phyloP scores from a whole-genome alignment of 2,888 invertebrate species.

The Aplocera efformata region DNA sequence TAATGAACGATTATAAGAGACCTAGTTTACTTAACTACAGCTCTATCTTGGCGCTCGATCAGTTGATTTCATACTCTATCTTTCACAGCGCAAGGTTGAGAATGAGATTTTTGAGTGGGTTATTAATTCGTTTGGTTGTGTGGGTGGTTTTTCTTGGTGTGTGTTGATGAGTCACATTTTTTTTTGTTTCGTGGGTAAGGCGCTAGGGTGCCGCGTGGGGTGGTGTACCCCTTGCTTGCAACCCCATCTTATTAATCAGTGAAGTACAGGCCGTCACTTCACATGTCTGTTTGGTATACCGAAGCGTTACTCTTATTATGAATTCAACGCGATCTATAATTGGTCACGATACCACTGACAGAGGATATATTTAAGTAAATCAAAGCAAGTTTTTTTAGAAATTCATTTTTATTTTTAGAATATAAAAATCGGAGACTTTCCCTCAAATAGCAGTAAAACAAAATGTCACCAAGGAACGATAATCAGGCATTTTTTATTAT shows the following conservation, averaged over 20 bases:
- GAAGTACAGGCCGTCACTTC: conserved; percentile 77
- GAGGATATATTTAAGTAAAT: background rate
- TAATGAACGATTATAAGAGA: conserved; percentile 79
- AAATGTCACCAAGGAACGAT: too few relatives aligned
- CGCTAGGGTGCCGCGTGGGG: conserved; percentile 72
- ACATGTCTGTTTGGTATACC: conserved; percentile 68
- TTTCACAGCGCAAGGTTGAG: conserved; percentile 57
- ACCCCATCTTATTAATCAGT: conserved; percentile 81
- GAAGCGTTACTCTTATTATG: conserved; percentile 64
- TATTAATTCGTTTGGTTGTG: conserved; percentile 44
- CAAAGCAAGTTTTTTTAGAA: too few relatives aligned
- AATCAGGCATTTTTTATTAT: too few relatives aligned
- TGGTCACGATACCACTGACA: conserved; percentile 21
- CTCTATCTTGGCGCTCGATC: conserved; percentile 40
- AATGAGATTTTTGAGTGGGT: conserved; percentile 50
- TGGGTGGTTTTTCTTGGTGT: conserved; percentile 64
- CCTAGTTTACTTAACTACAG: conserved; percentile 61
- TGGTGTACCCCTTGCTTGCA: conserved; percentile 74
- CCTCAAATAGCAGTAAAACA: too few relatives aligned
- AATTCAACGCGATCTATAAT: conserved; percentile 42
- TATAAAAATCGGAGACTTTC: too few relatives aligned
- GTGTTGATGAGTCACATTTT: conserved; percentile 82
- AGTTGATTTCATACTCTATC: conserved; percentile 49
- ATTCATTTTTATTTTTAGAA: too few relatives aligned
- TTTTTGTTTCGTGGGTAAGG: conserved; percentile 81